Percentiles rank a stretch among this genome's conserved stretches.
phyloP scores from a whole-genome alignment of 2,888 invertebrate species.

The Mylabris sibirica region DNA sequence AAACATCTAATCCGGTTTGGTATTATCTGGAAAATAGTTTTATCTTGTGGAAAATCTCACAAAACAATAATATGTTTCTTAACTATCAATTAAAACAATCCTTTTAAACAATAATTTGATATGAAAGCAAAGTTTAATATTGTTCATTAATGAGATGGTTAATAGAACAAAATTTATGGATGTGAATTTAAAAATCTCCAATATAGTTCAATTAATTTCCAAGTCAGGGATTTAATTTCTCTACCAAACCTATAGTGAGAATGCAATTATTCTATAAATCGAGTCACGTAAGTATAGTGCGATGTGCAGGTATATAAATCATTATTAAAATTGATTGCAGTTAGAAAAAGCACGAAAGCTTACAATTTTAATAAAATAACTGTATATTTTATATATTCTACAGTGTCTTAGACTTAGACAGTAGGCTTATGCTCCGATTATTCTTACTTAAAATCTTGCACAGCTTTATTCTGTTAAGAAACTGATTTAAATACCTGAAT shows the following conservation, averaged over 20 bases:
- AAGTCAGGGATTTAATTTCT: constrained; percentile 7
- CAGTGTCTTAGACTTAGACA: neutral
- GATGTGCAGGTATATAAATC: neutral
- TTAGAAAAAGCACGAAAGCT: neutral
- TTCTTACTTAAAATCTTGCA: too few species aligned
- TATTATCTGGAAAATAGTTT: constrained; percentile 30
- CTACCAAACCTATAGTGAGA: neutral
- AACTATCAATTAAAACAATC: constrained; percentile 1
- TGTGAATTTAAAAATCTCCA: neutral
- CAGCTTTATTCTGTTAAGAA: too few species aligned
- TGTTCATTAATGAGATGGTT: too few species aligned
- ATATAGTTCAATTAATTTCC: neutral
- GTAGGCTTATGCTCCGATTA: too few species aligned
- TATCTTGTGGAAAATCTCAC: constrained; percentile 26
- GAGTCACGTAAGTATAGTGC: neutral
- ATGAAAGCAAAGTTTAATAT: too few species aligned
- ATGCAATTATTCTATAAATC: constrained; percentile 2
- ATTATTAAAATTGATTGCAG: neutral
- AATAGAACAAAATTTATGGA: too few species aligned
- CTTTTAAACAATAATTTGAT: neutral
- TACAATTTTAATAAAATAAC: neutral
- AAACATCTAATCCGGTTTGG: constrained; percentile 28
- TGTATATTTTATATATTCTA: neutral
- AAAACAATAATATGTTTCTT: constrained; percentile 12
- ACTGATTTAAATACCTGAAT: too few species aligned